A percentile compares a stretch with the other conserved stretches of the same genome.
phyloP scores from a whole-genome alignment of 2,888 invertebrate genomes.

The Cryptosula pallasiana region DNA sequence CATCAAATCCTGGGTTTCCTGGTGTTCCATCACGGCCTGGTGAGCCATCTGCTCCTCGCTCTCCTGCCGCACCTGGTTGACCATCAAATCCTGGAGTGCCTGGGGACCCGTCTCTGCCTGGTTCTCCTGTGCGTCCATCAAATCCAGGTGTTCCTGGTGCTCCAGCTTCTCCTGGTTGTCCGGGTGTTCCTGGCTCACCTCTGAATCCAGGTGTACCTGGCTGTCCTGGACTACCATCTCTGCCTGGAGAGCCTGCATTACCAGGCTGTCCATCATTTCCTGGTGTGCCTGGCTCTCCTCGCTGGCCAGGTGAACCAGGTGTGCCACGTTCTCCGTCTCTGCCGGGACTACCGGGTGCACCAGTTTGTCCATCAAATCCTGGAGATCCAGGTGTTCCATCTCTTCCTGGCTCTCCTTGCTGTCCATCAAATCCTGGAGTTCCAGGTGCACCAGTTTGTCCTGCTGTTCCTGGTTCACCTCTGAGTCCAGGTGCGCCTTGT shows the following conservation, averaged over 20 bases:
- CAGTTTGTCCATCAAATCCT: conserved; percentile 26
- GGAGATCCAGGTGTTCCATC: background rate
- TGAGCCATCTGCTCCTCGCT: conserved; percentile 23
- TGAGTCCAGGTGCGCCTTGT: background rate
- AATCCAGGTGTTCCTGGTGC: conserved; percentile 7
- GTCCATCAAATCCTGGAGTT: conserved; percentile 4
- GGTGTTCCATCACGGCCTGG: conserved; percentile 27
- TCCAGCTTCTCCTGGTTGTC: background rate
- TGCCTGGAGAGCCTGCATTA: background rate
- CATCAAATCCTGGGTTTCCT: background rate
- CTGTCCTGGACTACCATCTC: background rate
- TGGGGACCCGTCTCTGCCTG: conserved; percentile 15
- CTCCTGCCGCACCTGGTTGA: conserved; percentile 27
- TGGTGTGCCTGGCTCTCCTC: background rate
- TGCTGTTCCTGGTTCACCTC: background rate
- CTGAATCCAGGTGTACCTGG: background rate
- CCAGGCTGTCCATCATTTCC: background rate
- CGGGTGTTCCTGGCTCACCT: background rate
- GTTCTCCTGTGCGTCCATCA: conserved; percentile 7
- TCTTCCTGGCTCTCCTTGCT: conserved; percentile 5
- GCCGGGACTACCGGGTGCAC: conserved; percentile 14
- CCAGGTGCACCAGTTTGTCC: background rate
- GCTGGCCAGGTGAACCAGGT: background rate
- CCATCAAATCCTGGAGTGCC: conserved; percentile 26
- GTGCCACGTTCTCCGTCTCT: conserved; percentile 1